Base-by-base conservation (phyloP, 2,113 vertebrate genomes). In the Upupa epops region DNA sequence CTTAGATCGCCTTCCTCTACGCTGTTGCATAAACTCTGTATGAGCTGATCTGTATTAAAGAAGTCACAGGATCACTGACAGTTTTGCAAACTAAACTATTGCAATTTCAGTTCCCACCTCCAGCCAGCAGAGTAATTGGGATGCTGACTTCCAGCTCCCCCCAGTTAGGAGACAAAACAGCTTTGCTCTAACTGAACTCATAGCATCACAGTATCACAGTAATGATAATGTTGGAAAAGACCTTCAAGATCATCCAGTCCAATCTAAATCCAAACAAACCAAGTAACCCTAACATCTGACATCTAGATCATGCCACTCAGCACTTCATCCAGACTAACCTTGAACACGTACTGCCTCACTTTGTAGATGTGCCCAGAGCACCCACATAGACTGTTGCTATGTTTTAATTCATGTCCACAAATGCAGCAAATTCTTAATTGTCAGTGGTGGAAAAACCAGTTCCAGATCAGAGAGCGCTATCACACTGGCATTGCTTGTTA, bases 301-400 rank as follows among this genome's bases (percentile, higher is more conserved):
- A n/a, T n/a, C n/a, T n/a, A n/a, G n/a, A n/a, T n/a, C n/a, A n/a
- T n/a, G n/a, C n/a, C n/a, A n/a, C n/a, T n/a, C n/a, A n/a, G n/a
- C n/a, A n/a, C n/a, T n/a, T n/a, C n/a, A n/a, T n/a, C n/a, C n/a
- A n/a, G n/a, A n/a, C n/a, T n/a, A n/a, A n/a, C n/a, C n/a, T n/a
- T n/a, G n/a, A n/a, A n/a, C n/a, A n/a, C 1, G 0, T 49, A 5
- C 17, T 25, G 37, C 6, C 45, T 76, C 1, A 4, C 31, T 79
- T 66, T 42, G 73, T 32, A 32, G 17, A 0, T 20, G 79, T 46
- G 49, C 24, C 1, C 3, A 24, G 58, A 36, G 36, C 58, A 42
- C 70, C 68, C 20, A 12, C 15, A 46, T 59, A 25, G 26, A 13
- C 58, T 56, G 6, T 13, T 48, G 12, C 19, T 37, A 14, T 13